Base-by-base conservation (phyloP, 2,113 vertebrate species). In the Erinaceus europaeus region DNA sequence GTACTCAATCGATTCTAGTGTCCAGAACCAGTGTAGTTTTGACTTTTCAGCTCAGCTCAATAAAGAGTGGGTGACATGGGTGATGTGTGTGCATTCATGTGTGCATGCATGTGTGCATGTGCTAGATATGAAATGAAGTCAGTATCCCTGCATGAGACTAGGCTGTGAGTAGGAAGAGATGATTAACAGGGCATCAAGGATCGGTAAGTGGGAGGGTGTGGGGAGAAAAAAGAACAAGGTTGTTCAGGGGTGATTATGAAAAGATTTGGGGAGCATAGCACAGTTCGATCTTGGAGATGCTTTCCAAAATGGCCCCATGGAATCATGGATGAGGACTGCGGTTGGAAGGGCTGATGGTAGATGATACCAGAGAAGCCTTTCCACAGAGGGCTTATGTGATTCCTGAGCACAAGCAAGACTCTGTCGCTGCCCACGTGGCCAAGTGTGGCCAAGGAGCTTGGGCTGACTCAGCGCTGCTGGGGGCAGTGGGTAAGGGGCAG, bases 21-120 rank as follows among this genome's bases (percentile, higher is more conserved):
- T 42, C 61, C 23, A 67, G 69, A 72, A 46, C 81, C 72, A 84
- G 53, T 69, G 76, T n/a, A 42, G 50, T 44, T 89, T n/a, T 91
- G 74, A 71, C 74, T 85, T 88, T 84, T 75, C 36, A 91, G 42
- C 53, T 69, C 2, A 2, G 4, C n/a, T 48, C 69, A 81, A 18
- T 73, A 52, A 86, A 79, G 46, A 44, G 0, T 61, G 73, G 38
- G n/a, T n/a, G n/a, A n/a, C n/a, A 6, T 23, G 18, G 52, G 9
- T 53, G 52, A 53, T 53, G 52, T 21, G 18, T 53, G 23, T 53
- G 52, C n/a, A n/a, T 27, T 18, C 29, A 14, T 61, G 46, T 17
- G 62, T 88, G 64, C 34, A n/a, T 38, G 9, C 23, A 9, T 32
- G 8, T 29, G 14, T 81, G 48, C 38, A 52, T 75, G 29, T 52